Percentiles rank a stretch among this genome's conserved stretches.
Evolutionary conservation across 1,140 invertebrate species (phyloP).

Genomic region (Holcopasites calliopsidis): DNA sequence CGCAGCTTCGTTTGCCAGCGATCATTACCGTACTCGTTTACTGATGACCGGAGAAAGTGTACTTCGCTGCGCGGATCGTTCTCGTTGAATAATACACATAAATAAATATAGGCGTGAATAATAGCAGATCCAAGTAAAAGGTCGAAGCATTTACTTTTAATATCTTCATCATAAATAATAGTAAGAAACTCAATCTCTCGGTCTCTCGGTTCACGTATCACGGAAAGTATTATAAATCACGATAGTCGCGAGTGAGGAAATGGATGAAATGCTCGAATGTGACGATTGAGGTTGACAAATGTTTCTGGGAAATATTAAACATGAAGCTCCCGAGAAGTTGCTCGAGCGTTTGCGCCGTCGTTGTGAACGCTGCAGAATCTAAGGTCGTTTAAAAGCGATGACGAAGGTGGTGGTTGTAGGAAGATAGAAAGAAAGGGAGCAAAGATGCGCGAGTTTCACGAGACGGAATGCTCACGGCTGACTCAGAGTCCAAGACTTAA

Average conservation of each 20-base stretch:
- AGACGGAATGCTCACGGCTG: constrained; percentile 59
- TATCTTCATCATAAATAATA: no score
- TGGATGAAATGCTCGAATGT: no score
- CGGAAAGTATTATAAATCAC: no score
- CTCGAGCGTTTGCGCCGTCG: background rate
- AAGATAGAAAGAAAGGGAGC: constrained; percentile 29
- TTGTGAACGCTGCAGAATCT: constrained; percentile 46
- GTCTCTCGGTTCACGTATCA: no score
- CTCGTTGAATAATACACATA: no score
- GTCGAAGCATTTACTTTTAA: no score
- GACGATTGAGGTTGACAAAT: no score
- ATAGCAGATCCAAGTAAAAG: no score
- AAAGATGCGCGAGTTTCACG: constrained; percentile 39
- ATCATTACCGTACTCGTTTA: background rate
- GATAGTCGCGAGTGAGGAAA: no score
- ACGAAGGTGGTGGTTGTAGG: constrained; percentile 22
- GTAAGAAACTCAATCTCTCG: no score
- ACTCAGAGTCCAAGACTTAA: constrained; percentile 55
- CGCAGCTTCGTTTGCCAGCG: background rate
- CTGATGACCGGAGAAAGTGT: background rate
- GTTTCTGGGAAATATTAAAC: no score
- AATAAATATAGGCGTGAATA: no score
- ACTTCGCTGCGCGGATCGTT: background rate
- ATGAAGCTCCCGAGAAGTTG: background rate
- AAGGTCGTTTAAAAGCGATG: constrained; percentile 10